phyloP scores from a whole-genome alignment of 1,140 invertebrate species.

The Archegozetes longisetosus region DNA sequence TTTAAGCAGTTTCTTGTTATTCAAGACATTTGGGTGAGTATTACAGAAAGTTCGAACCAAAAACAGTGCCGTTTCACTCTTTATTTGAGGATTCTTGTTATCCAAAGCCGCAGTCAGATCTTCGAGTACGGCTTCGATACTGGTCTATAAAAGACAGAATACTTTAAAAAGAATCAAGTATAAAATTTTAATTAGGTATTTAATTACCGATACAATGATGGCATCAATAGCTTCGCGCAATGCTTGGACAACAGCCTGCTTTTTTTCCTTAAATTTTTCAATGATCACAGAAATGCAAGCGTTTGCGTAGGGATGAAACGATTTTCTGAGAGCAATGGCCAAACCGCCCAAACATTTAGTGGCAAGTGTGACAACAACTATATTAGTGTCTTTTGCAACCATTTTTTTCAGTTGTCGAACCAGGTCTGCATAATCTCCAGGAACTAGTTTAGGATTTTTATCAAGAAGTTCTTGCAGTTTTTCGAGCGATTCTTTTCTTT shows the following conservation, averaged over 20 bases:
- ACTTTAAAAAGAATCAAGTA: constrained; percentile 9
- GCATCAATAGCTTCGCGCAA: constrained; percentile 84
- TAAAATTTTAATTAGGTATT: constrained; percentile 5
- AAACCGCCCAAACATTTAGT: constrained; percentile 65
- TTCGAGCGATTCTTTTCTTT: constrained; percentile 79
- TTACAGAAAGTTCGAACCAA: constrained; percentile 61
- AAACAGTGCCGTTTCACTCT: constrained; percentile 79
- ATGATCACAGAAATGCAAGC: constrained; percentile 58
- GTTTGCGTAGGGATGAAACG: constrained; percentile 63
- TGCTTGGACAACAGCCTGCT: constrained; percentile 65
- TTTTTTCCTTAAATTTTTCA: constrained; percentile 97
- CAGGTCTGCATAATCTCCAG: constrained; percentile 80
- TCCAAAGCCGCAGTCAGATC: constrained; percentile 63
- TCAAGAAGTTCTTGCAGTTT: constrained; percentile 52
- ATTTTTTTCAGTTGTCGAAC: constrained; percentile 77
- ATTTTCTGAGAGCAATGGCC: constrained; percentile 68
- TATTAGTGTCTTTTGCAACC: constrained; percentile 78
- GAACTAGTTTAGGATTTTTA: constrained; percentile 65
- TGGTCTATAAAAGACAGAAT: constrained; percentile 41
- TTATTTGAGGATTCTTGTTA: constrained; percentile 89
- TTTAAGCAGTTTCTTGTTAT: constrained; percentile 86
- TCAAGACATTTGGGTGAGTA: constrained; percentile 59
- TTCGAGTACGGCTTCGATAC: constrained; percentile 70
- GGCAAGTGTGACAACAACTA: constrained; percentile 73
- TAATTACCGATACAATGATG: constrained; percentile 56